Base-by-base conservation (phyloP, 2,888 invertebrate genomes). In the Autographa gamma region DNA sequence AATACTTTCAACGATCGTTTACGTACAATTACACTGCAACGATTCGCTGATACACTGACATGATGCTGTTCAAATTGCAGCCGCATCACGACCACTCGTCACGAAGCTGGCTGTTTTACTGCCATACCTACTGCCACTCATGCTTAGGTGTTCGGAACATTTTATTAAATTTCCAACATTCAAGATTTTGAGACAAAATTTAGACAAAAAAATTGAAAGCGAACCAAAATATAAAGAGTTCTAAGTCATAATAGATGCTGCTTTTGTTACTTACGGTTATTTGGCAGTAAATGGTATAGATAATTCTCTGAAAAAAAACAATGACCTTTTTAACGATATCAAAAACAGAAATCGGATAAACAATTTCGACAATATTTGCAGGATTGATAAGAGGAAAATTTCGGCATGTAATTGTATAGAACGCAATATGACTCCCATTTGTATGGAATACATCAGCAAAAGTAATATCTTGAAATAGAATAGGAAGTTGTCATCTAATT, bases 51-150 rank as follows among this genome's bases (percentile, higher is more conserved):
- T 82, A 76, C 69, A 66, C 84, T 83, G 86, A 82, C 86, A 81
- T 76, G 85, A 81, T 70, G 80, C 75, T 73, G 76, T 48, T 81
- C 77, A 80, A 84, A 84, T 83, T 84, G 83, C 76, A 72, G 77
- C 73, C 71, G 32, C 79, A 79, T 85, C 86, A 86, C 86, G 86
- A 84, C 74, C 66, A 69, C 52, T 60, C 80, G 82, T 82, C 85
- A 84, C 83, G 85, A 83, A 54, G 34, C 71, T 62, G 58, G 60
- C 64, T 71, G 69, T 73, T 76, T 73, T 69, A 81, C 74, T 60
- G 69, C 68, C 60, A 11, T 18, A 67, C 5, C n/a, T 14, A 14
- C 13, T 13, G 4, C 63, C 34, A 18, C 62, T 1, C 8, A 8
- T 16, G 81, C 34, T 69, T 0, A 2, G 79, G 71, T 16, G 48